These are phyloP conservation scores for Metopia argyrocephala DNA, from an alignment of 2,888 invertebrate genomes.

Conservation along the genomic window DNA sequence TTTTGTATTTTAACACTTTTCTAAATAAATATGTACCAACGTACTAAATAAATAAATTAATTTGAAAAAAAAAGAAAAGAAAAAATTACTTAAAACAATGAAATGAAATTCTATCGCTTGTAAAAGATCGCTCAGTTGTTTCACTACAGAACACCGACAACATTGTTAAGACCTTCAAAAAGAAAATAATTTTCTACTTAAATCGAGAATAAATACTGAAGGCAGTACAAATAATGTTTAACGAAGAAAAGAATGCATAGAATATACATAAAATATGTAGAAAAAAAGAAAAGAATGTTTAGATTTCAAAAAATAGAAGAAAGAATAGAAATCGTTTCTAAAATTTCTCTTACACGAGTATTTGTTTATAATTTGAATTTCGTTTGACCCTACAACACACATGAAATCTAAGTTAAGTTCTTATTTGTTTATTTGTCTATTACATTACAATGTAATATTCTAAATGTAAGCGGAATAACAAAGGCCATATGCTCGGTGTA, in stretches of 20 bases:
- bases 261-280: no score
- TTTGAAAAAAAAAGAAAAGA: neutral
- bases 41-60: conserved; percentile 22
- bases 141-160: neutral
- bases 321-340: no score
- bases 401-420: no score
- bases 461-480: no score
- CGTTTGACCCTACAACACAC: no score
- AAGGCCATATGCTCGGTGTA: no score
- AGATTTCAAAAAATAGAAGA: no score
- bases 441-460: no score
- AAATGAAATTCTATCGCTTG: neutral
- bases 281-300: no score
- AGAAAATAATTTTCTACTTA: neutral
- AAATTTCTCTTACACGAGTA: no score
- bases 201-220: conserved; percentile 4
- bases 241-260: neutral
- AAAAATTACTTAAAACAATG: conserved; percentile 24
- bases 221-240: neutral
- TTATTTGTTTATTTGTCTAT: no score
- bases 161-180: neutral
- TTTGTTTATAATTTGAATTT: no score
- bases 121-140: neutral
- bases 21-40: conserved; percentile 48
- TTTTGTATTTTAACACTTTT: conserved; percentile 55